phyloP scores from a whole-genome alignment of 2,797 vertebrate genomes.

The Hylomyscus alleni region DNA sequence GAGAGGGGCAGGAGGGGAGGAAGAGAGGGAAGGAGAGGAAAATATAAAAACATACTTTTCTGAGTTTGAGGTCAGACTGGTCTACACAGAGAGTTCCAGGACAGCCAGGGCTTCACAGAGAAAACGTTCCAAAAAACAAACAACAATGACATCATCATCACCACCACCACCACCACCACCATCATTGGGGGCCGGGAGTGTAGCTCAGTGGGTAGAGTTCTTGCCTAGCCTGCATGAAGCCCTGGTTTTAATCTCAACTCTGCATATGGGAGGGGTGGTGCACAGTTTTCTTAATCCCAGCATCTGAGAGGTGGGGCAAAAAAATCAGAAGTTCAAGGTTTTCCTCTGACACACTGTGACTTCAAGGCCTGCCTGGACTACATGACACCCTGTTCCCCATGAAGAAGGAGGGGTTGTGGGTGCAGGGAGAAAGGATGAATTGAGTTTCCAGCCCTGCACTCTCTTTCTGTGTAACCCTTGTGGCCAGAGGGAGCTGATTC shows the following conservation, averaged over 20 bases:
- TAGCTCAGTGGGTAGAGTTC: neutral
- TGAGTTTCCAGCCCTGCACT: neutral
- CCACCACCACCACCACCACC: too few species aligned
- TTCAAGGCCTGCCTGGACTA: neutral
- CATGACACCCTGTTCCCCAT: neutral
- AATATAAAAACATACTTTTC: neutral
- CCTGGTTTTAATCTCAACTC: too few species aligned
- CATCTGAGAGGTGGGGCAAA: neutral
- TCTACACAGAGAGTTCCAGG: neutral
- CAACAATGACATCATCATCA: neutral
- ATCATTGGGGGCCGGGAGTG: neutral
- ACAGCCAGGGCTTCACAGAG: neutral
- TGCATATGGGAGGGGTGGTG: too few species aligned
- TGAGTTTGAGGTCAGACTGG: neutral
- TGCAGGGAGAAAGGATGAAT: neutral
- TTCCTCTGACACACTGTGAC: neutral
- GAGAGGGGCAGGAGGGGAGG: neutral
- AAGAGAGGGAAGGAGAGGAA: neutral
- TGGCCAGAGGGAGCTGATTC: neutral
- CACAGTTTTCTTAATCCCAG: too few species aligned
- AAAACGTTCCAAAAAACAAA: neutral
- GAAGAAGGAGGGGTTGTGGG: too few species aligned
- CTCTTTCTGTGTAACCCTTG: neutral
- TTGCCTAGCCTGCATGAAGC: neutral
- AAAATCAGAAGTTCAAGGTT: neutral